Base-by-base conservation (phyloP, 2,113 vertebrate genomes). In the Herpetotheres cachinnans region DNA sequence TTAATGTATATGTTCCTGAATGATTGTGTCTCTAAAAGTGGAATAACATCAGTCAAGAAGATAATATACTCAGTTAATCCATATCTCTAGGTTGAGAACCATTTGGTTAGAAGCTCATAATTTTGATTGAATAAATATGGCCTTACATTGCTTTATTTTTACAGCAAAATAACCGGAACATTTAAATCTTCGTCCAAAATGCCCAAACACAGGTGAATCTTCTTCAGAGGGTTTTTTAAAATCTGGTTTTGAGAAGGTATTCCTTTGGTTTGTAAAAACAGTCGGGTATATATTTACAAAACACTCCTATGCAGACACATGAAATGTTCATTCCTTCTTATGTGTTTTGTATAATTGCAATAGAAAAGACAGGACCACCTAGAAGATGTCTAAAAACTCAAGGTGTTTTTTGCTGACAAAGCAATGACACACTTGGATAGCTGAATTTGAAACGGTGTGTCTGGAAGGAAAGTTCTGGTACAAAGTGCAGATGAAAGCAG, bases 321-420 rank as follows among this genome's bases (percentile, higher is more conserved):
- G 61, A 97, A 97, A 96, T 27, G 9, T 95, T 97, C 73, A 86
- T 94, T 86, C 42, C 17, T 2, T 91, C 72, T 93, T 95, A 97
- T 87, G 56, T 91, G 80, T 61, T 94, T 97, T 97, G 86, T 46
- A 96, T 92, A 92, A 49, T 71, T 97, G 74, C 49, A 91, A 76
- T 87, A 90, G 93, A 93, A 90, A 49, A 66, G 55, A 67, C 80
- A 82, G 84, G 95, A 81, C 81, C 92, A 97, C 89, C 70, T 69
- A 38, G 78, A 95, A 94, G 83, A 88, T 54, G 40, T 54, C 76
- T 55, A 91, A 91, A 95, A 93, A 47, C 36, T 77, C 67, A 86
- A 78, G 52, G 56, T 90, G 66, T 67, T 76, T 92, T 5, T 50
- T 81, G 92, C 71, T 85, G 78, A 94, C 59, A 71, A 90, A 88